A percentile compares a stretch with the other conserved stretches of the same genome.
Conservation (phyloP, 1,140 invertebrate species). For the Trigoniulus corallinus region DNA sequence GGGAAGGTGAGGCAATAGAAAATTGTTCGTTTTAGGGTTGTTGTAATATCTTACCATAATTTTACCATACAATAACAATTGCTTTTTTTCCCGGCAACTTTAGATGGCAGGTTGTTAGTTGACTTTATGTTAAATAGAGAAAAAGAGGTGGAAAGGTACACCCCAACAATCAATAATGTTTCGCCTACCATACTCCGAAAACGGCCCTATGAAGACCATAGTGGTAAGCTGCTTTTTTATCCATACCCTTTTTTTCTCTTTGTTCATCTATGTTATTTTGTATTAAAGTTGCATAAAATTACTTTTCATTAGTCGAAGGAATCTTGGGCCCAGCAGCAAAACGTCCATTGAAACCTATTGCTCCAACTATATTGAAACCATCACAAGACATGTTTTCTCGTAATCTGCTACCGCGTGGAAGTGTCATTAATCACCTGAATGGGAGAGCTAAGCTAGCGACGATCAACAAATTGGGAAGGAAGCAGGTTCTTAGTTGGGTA, state of each 20-base stretch:
- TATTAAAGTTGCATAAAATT: slow-evolving; percentile 6
- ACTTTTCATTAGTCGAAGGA: slow-evolving; percentile 26
- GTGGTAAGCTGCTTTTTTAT: slow-evolving; percentile 37
- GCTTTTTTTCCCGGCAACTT: not conserved
- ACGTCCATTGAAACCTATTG: slow-evolving; percentile 14
- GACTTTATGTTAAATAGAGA: not conserved
- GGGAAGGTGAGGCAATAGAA: slow-evolving; percentile 47
- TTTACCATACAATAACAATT: no score
- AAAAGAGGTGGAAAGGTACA: slow-evolving; percentile 4
- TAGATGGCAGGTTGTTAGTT: slow-evolving; percentile 4
- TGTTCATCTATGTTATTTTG: not conserved
- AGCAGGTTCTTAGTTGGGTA: slow-evolving; percentile 92
- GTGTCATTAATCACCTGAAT: slow-evolving; percentile 29
- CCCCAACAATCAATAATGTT: slow-evolving; percentile 28
- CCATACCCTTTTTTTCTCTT: not conserved
- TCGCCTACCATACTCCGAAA: slow-evolving; percentile 46
- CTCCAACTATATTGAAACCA: slow-evolving; percentile 15
- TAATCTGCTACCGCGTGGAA: slow-evolving; percentile 14
- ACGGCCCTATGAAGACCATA: slow-evolving; percentile 66
- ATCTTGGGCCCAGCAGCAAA: slow-evolving; percentile 36
- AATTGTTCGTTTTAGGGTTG: not conserved
- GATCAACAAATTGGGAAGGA: slow-evolving; percentile 42
- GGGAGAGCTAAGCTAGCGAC: slow-evolving; percentile 50
- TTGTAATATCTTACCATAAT: not conserved
- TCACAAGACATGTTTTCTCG: slow-evolving; percentile 11